Evolutionary conservation across 2,113 vertebrate genomes (phyloP), one percentile per base, ranked within the genome.

Genomic region (Lepisosteus oculatus): DNA sequence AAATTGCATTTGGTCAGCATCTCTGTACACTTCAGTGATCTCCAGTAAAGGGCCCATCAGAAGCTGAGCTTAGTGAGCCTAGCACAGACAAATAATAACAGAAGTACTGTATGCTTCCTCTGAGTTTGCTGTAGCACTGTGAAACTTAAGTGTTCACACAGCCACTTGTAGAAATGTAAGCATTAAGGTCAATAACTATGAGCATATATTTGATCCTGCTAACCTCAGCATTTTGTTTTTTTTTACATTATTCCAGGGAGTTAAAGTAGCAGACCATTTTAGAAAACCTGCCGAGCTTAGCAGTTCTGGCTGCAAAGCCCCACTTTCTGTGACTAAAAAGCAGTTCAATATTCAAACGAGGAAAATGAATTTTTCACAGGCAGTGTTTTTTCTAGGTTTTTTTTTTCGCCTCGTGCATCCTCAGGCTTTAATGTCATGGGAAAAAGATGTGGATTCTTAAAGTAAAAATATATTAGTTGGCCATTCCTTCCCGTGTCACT

Each of bases 211-310:
- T 77, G 63, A 78, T 82, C 69, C 71, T 75, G 81, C 85, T 63
- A 14, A 76, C 73, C 76, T 87, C 83, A 89, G 87, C 85, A 81
- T 80, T 85, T 85, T 78, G 68, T 64, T 17, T 78, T 85, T 78
- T 70, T 66, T 17, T 78, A 79, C 82, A 83, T 87, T 85, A 85
- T 86, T 85, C 81, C 78, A 83, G 83, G 75, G 78, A 80, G 83
- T 83, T 82, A 77, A 83, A 54, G 43, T 61, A 68, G 15, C 13
- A 85, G 71, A 73, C 43, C 69, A 70, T 71, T 87, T 86, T 87
- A 81, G 78, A 80, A 83, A 85, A 85, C 72, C 83, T 84, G 84
- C 86, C 43, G 65, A 87, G 75, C 80, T 79, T 80, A 84, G 87
- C 85, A 86, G 71, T 87, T 85, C 78, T 81, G 71, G 54, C 70